A percentile compares a stretch with the other conserved stretches of the same genome.
phyloP scores from a whole-genome alignment of 35 echinoderm and acorn worm species.

The Chiridota heheva region DNA sequence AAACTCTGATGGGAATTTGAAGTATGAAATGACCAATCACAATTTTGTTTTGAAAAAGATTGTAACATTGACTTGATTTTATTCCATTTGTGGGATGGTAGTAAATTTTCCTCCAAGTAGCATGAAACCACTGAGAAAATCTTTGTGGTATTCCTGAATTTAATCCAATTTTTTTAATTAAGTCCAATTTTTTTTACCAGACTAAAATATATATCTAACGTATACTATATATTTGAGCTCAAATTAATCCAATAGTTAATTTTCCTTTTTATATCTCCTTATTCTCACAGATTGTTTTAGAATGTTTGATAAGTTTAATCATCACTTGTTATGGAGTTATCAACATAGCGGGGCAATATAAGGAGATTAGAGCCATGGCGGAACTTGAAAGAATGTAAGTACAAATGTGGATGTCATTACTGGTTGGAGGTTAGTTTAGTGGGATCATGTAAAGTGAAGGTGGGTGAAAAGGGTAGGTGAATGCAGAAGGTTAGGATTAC shows the following conservation, averaged over 20 bases:
- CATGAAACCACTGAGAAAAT: too few species aligned
- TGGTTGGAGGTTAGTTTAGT: background rate
- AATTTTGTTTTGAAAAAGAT: too few species aligned
- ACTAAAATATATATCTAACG: background rate
- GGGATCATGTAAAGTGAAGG: background rate
- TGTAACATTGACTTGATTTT: too few species aligned
- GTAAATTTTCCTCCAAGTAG: too few species aligned
- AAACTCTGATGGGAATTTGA: too few species aligned
- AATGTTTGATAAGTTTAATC: constrained; percentile 82
- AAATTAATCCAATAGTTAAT: background rate
- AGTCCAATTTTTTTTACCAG: background rate
- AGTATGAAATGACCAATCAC: too few species aligned
- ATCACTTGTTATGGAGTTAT: constrained; percentile 90
- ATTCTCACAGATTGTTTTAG: constrained; percentile 68
- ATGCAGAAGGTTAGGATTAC: too few species aligned
- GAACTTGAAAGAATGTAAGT: constrained; percentile 96
- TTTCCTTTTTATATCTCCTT: background rate
- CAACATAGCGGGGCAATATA: constrained; percentile 83
- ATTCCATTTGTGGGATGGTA: too few species aligned
- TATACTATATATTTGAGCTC: background rate
- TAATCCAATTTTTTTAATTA: too few species aligned
- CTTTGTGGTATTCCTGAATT: too few species aligned
- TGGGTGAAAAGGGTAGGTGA: too few species aligned
- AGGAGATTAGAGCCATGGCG: constrained; percentile 74
- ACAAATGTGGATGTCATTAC: background rate